These are phyloP conservation scores for Drosophila suzukii DNA, from an alignment of 1,140 invertebrate genomes.

Conservation along the genomic window DNA sequence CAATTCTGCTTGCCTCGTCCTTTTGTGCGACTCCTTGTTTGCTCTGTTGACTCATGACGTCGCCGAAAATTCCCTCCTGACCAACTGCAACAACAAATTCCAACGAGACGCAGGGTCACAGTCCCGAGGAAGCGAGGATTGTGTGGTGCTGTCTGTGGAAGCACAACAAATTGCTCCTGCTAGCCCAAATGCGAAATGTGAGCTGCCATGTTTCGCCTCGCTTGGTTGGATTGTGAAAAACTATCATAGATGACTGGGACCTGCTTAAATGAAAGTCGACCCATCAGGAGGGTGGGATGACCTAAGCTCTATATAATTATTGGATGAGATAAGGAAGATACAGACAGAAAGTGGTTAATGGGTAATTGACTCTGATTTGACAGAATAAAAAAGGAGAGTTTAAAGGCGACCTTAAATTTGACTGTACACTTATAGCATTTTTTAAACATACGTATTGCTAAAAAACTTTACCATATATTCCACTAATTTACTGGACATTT, in stretches of 20 bases:
- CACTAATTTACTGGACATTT: no score
- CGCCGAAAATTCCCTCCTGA: slow-evolving; percentile 66
- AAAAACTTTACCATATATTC: no score
- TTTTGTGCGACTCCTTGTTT: slow-evolving; percentile 64
- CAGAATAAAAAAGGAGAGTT: not conserved
- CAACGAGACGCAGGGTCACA: not conserved
- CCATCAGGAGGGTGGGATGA: not conserved
- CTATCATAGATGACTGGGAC: slow-evolving; percentile 46
- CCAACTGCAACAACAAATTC: slow-evolving; percentile 52
- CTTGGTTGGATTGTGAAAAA: slow-evolving; percentile 48
- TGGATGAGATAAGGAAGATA: slow-evolving; percentile 19
- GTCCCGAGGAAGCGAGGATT: slow-evolving; percentile 20
- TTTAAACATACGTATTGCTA: no score
- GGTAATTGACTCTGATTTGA: slow-evolving; percentile 29
- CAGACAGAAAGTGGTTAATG: slow-evolving; percentile 2
- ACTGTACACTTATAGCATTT: no score
- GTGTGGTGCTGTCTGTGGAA: slow-evolving; percentile 37
- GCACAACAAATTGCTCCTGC: slow-evolving; percentile 73
- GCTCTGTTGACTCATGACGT: slow-evolving; percentile 74
- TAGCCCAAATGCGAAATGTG: slow-evolving; percentile 74
- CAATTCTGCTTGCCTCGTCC: slow-evolving; percentile 28
- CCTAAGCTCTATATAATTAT: slow-evolving; percentile 36
- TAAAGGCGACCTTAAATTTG: not conserved
- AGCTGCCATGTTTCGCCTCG: slow-evolving; percentile 69
- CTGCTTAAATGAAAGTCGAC: slow-evolving; percentile 38